phyloP scores from a whole-genome alignment of 2,888 invertebrate genomes.

The Horisme vitalbata region DNA sequence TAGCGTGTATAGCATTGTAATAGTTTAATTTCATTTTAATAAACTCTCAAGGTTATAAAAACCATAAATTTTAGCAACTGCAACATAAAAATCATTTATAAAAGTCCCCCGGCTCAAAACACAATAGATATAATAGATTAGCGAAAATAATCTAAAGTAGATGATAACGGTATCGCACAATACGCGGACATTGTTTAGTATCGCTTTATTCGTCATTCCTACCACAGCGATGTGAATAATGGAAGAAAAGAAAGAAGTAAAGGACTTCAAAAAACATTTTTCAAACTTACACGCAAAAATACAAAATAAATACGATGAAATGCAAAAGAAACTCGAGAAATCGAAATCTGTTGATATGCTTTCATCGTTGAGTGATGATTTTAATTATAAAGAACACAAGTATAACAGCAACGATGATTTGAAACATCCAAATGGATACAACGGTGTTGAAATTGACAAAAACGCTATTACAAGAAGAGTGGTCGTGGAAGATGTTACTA shows the following conservation, averaged over 20 bases:
- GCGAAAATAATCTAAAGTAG: slow-evolving; percentile 65
- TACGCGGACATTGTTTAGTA: slow-evolving; percentile 39
- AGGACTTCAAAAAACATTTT: slow-evolving; percentile 51
- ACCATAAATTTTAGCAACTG: background rate
- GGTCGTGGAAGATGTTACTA: slow-evolving; percentile 47
- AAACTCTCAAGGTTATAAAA: background rate
- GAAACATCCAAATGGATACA: slow-evolving; percentile 35
- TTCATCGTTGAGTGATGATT: slow-evolving; percentile 48
- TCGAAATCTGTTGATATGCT: slow-evolving; percentile 66
- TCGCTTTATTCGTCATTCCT: slow-evolving; percentile 33
- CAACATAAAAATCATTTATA: slow-evolving; percentile 1
- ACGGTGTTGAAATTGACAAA: slow-evolving; percentile 25
- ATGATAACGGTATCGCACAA: slow-evolving; percentile 56
- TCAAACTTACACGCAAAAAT: slow-evolving; percentile 61
- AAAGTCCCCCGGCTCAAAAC: slow-evolving; percentile 14
- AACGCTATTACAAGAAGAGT: slow-evolving; percentile 35
- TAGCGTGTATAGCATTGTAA: too few species aligned
- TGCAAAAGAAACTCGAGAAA: slow-evolving; percentile 67
- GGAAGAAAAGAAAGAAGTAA: slow-evolving; percentile 39
- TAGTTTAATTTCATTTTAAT: too few species aligned
- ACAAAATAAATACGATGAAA: slow-evolving; percentile 66
- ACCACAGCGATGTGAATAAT: slow-evolving; percentile 39
- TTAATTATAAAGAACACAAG: slow-evolving; percentile 42
- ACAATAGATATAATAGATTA: slow-evolving; percentile 47
- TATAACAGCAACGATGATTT: slow-evolving; percentile 46